phyloP scores from a whole-genome alignment of 2,797 vertebrate species.

The Propithecus perrieri region DNA sequence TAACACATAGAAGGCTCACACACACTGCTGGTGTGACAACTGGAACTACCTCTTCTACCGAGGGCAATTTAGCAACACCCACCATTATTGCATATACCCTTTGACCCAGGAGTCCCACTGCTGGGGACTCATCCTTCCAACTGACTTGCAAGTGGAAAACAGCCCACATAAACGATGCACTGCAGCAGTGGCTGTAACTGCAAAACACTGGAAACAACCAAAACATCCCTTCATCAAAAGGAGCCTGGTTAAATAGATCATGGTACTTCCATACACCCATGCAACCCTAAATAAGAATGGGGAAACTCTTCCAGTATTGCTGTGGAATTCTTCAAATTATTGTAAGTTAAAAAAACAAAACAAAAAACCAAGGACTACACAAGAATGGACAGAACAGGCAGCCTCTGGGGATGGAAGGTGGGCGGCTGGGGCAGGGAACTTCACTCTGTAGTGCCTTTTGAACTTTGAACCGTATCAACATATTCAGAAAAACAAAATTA shows the following conservation, averaged over 20 bases:
- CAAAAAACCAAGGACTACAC: accelerated
- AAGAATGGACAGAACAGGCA: neutral
- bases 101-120: neutral
- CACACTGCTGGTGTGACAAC: neutral
- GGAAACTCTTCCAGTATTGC: neutral
- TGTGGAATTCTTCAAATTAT: neutral
- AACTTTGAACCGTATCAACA: neutral
- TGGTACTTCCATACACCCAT: neutral
- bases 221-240: neutral
- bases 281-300: neutral
- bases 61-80: neutral
- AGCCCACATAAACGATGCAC: neutral
- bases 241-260: neutral
- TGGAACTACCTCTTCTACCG: neutral
- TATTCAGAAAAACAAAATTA: neutral
- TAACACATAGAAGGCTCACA: neutral
- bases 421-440: neutral
- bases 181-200: neutral
- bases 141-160: neutral
- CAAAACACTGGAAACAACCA: neutral
- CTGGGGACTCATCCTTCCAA: neutral
- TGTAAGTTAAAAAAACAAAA: neutral
- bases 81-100: accelerated
- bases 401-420: neutral
- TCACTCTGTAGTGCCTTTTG: neutral